phyloP scores from a whole-genome alignment of 2,113 vertebrate genomes.

The Sylvietta virens region DNA sequence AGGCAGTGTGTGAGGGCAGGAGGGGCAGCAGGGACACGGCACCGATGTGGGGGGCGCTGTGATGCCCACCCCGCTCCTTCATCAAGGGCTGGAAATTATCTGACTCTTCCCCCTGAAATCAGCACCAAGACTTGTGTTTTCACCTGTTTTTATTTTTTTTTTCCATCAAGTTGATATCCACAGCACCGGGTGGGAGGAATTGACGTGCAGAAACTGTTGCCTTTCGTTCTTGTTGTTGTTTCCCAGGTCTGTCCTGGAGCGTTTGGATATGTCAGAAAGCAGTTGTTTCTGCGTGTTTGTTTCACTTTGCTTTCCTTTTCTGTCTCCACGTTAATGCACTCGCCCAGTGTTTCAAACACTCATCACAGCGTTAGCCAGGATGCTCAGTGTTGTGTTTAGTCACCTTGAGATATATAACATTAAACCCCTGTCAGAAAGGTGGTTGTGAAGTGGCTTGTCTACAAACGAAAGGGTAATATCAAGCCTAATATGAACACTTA shows the following conservation, averaged over 20 bases:
- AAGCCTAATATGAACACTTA: constrained; percentile 59
- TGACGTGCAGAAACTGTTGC: neutral
- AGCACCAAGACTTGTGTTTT: neutral
- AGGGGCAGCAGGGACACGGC: neutral
- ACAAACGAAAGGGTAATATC: constrained; percentile 61
- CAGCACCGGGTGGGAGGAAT: constrained; percentile 23
- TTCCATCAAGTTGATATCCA: neutral
- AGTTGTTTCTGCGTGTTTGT: neutral
- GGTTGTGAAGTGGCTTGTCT: constrained; percentile 61
- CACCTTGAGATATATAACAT: constrained; percentile 61
- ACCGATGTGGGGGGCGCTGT: rapidly evolving
- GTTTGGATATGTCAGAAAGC: neutral
- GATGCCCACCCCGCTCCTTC: neutral
- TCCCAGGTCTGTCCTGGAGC: neutral
- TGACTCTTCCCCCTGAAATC: neutral
- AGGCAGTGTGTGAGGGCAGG: neutral
- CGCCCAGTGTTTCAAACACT: neutral
- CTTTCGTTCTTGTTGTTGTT: constrained; percentile 12
- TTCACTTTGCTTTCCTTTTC: neutral
- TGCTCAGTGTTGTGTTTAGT: constrained; percentile 35
- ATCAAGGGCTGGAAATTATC: neutral
- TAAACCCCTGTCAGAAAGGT: constrained; percentile 52
- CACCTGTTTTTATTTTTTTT: neutral
- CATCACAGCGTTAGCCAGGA: neutral
- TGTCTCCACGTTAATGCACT: neutral